These are phyloP conservation scores for Heliocidaris tuberculata DNA, from an alignment of 35 echinoderm and acorn worm species.

Conservation along the genomic window DNA sequence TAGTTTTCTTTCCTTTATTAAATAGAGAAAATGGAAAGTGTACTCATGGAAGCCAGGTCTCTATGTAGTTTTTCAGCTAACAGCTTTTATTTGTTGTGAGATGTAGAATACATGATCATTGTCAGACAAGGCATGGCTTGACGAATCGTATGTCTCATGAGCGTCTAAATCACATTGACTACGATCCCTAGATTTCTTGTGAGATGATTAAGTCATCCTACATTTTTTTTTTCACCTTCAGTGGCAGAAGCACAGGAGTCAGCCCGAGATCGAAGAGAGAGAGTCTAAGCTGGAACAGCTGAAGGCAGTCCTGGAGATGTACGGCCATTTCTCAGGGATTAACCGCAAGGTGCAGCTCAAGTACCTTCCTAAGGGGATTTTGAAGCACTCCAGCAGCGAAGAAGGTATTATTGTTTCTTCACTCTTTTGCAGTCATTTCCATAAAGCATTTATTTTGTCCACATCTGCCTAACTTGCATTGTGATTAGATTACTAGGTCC, in stretches of 20 bases:
- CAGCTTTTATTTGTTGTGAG: no score
- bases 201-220: neutral
- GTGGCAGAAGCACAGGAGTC: constrained; percentile 67
- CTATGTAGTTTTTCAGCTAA: neutral
- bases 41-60: neutral
- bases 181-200: no score
- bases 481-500: no score
- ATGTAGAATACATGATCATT: no score
- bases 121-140: no score
- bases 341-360: constrained; percentile 98
- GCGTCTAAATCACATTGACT: no score
- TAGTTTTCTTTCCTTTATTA: no score
- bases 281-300: constrained; percentile 95
- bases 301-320: constrained; percentile 97
- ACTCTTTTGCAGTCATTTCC: neutral
- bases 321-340: constrained; percentile 97
- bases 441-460: neutral
- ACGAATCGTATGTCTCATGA: neutral
- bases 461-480: neutral
- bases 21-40: no score
- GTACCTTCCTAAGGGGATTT: constrained; percentile 68
- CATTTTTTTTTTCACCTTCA: neutral
- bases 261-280: constrained; percentile 86
- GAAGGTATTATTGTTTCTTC: constrained; percentile 64
- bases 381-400: constrained; percentile 96